phyloP scores from a whole-genome alignment of 2,113 vertebrate species.

The Sturnira hondurensis region DNA sequence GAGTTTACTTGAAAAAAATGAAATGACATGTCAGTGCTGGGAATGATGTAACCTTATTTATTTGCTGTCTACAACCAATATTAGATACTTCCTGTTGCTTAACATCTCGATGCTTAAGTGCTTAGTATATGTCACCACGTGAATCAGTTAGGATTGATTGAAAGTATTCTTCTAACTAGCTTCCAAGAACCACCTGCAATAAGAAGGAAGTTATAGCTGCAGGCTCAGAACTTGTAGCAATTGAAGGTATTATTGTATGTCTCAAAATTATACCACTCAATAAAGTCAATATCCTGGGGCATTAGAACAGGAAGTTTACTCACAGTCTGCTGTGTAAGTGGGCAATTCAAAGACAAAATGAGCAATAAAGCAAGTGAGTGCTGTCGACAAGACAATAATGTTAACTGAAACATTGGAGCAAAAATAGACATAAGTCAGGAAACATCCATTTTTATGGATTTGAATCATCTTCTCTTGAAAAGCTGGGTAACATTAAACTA shows the following conservation, averaged over 20 bases:
- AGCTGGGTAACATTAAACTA: not conserved
- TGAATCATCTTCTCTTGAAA: not conserved
- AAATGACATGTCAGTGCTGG: not conserved
- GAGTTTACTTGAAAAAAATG: not conserved
- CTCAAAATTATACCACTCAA: not conserved
- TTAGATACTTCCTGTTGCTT: not conserved
- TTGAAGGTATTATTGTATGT: not conserved
- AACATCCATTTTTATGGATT: not conserved
- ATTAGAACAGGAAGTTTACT: not conserved
- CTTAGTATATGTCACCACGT: not conserved
- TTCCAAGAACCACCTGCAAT: not conserved
- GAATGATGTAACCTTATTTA: not conserved
- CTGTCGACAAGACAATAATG: not conserved
- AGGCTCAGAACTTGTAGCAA: not conserved
- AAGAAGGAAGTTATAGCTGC: not conserved
- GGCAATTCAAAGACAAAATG: not conserved
- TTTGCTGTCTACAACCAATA: not conserved
- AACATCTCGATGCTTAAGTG: not conserved
- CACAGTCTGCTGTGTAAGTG: not conserved
- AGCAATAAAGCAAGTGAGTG: not conserved
- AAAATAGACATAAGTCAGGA: not conserved
- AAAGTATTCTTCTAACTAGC: not conserved
- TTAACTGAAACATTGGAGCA: not conserved
- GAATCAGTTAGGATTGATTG: not conserved
- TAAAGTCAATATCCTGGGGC: not conserved